Base-by-base conservation (phyloP, 2,888 invertebrate species). In the Ganaspis brasiliensis region DNA sequence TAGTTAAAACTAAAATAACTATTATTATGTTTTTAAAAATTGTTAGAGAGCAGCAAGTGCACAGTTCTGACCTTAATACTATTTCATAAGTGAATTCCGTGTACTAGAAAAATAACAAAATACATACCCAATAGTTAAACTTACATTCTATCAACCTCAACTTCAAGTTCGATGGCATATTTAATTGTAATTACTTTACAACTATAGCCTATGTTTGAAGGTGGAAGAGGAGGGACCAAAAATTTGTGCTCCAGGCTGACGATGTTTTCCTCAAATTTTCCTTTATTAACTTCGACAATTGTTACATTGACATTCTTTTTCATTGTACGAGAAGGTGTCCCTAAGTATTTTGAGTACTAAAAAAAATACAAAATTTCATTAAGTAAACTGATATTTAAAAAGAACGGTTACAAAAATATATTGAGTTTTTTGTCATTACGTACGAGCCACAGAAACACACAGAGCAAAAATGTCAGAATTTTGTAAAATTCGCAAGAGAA, bases 171-270 rank as follows among this genome's bases (percentile, higher is more conserved):
- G 55, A 96, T 89, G 85, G 94, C 94, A 90, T 96, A 96, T 87
- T 95, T 95, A 84, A 96, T 91, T 89, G 96, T 95, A 83, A 96
- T 96, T 59, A 96, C 93, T 73, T 94, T 93, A 87, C 96, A 96
- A 87, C 96, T 95, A n/a, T 94, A 31, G 6, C 31, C 93, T 19
- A 96, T 93, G 92, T 96, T 96, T 0, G 96, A 95, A 0, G 96
- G 96, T 9, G 96, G 96, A 85, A 96, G 90, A 2, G 96, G 93
- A 1, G 96, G 96, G 76, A 96, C 93, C 82, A 94, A 94, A 81
- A 96, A 91, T 72, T 92, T 93, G 82, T 96, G 92, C 59, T 93
- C 93, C 93, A 94, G 95, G 74, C 93, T 94, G 73, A 94, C 94
- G 1, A 94, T 94, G 52, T 93, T 92, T 21, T 94, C 93, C 0